Percentiles rank a stretch among this genome's conserved stretches.
phyloP scores from a whole-genome alignment of 1,140 invertebrate genomes.

The Drosophila baimaii region DNA sequence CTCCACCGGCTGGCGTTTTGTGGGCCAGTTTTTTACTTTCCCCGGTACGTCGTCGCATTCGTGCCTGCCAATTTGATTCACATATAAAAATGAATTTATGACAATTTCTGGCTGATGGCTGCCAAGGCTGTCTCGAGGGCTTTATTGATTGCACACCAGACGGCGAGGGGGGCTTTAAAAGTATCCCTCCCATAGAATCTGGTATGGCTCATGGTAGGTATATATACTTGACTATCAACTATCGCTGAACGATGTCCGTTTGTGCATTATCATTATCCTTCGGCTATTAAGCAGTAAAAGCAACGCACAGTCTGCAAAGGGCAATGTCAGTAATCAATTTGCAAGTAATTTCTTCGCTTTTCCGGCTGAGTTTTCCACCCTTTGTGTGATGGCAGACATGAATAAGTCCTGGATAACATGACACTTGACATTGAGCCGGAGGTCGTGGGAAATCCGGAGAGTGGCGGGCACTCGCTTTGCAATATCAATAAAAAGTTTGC shows the following conservation, averaged over 20 bases:
- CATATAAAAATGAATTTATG: conserved; percentile 80
- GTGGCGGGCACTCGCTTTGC: conserved; percentile 42
- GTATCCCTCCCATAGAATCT: too few species aligned
- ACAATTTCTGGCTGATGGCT: conserved; percentile 80
- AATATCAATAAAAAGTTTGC: conserved; percentile 81
- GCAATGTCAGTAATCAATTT: conserved; percentile 76
- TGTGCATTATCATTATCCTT: conserved; percentile 5
- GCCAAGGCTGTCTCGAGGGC: conserved; percentile 54
- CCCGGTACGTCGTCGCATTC: conserved; percentile 5
- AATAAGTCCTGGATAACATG: conserved; percentile 74
- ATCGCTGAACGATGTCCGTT: conserved; percentile 3
- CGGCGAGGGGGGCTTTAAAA: conserved; percentile 15
- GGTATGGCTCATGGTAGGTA: not conserved
- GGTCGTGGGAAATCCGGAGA: conserved; percentile 20
- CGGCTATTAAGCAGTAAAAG: conserved; percentile 65
- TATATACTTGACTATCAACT: not conserved
- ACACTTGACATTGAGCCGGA: conserved; percentile 71
- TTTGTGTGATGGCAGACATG: conserved; percentile 61
- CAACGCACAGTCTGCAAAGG: conserved; percentile 49
- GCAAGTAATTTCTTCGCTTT: conserved; percentile 61
- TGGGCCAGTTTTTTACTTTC: conserved; percentile 47
- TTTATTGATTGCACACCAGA: conserved; percentile 46
- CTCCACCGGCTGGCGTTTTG: conserved; percentile 34
- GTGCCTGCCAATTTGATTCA: conserved; percentile 74
- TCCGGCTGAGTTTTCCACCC: conserved; percentile 33